Evolutionary conservation across 2,888 invertebrate species (phyloP), one percentile per base, ranked within the genome.

Genomic region (Papilio demoleus): DNA sequence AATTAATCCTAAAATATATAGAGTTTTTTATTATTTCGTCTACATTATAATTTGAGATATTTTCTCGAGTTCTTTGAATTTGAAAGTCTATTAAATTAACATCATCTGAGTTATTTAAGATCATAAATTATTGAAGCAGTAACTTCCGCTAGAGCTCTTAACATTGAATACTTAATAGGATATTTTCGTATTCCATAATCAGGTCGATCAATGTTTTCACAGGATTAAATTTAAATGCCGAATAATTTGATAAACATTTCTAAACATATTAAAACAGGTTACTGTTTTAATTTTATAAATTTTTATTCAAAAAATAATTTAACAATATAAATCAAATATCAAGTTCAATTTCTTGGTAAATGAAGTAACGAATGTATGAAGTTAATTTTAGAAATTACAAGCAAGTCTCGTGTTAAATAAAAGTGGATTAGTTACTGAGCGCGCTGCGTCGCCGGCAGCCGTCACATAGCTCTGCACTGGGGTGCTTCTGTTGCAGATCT

Each of bases 31-130:
- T 50, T 24, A 31, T 53, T 53, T 53, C 27, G 27, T 14, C n/a
- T n/a, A 53, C 31, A 24, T 50, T 24, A n/a, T 4, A 27, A 14
- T 53, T 53, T n/a, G n/a, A n/a, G n/a, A 53, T 31, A 27, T 31
- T 53, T 27, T 27, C 50, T 22, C 24, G 12, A n/a, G n/a, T 50
- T 24, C 50, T 50, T 24, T 19, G 27, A 53, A 8, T 53, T 53
- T 27, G 27, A 27, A 53, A 27, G 27, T 53, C 27, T 53, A 53
- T 53, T 53, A 53, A 27, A 53, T 53, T 27, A 53, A 53, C 27
- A 61, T 61, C 42, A 27, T 42, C 27, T 11, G 24, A 61, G n/a
- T 61, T 38, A 45, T 45, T 22, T n/a, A 27, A 60, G 14, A 42
- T 42, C 24, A 60, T 40, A 60, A 61, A 61, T 27, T 45, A 24